phyloP scores from a whole-genome alignment of 2,888 invertebrate genomes.

The Tribolium freemani region DNA sequence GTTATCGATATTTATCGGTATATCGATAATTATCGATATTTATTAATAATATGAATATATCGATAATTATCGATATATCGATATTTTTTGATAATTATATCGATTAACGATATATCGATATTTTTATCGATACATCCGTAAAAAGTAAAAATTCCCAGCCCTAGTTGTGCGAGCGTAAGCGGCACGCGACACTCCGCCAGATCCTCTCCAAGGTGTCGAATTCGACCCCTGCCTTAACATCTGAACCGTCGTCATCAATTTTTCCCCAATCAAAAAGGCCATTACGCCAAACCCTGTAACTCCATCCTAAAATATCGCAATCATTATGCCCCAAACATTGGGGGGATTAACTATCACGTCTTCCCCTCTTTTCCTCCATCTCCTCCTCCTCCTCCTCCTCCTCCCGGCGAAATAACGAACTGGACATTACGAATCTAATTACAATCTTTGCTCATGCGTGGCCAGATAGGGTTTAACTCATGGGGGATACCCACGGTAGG shows the following conservation, averaged over 20 bases:
- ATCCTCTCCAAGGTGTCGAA: background rate
- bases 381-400: slow-evolving; percentile 52
- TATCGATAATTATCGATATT: too few species aligned
- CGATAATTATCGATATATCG: too few species aligned
- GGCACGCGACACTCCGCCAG: too few species aligned
- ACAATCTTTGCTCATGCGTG: slow-evolving; percentile 71
- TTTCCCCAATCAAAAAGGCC: slow-evolving; percentile 42
- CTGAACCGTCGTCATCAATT: slow-evolving; percentile 40
- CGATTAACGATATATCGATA: too few species aligned
- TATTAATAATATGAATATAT: too few species aligned
- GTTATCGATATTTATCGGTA: too few species aligned
- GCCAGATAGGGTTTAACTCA: slow-evolving; percentile 64
- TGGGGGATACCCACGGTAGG: slow-evolving; percentile 65
- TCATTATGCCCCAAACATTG: slow-evolving; percentile 62
- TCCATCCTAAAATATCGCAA: slow-evolving; percentile 59
- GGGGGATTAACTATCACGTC: slow-evolving; percentile 61
- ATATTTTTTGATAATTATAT: too few species aligned
- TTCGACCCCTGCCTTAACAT: slow-evolving; percentile 20
- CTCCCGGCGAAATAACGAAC: slow-evolving; percentile 65
- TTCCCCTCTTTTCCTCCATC: slow-evolving; percentile 45
- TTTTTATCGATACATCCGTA: too few species aligned
- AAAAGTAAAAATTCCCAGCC: too few species aligned
- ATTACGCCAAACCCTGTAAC: slow-evolving; percentile 40
- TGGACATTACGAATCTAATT: slow-evolving; percentile 72
- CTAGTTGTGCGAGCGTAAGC: too few species aligned